Base-by-base conservation (phyloP, 2,113 vertebrate species). In the Muntiacus reevesi region DNA sequence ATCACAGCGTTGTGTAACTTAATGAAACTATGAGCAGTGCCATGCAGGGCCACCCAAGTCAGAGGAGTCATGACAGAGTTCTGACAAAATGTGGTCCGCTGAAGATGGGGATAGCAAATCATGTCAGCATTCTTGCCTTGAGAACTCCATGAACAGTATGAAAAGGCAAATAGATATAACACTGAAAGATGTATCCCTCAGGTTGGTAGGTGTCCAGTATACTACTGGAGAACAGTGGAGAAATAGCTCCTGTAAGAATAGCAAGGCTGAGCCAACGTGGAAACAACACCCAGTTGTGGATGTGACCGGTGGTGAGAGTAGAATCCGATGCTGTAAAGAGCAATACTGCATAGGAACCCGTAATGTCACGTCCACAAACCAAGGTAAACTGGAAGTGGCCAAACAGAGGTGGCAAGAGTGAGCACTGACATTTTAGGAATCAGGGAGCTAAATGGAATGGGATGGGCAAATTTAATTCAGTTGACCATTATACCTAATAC, bases 41-140 rank as follows among this genome's bases (percentile, higher is more conserved):
- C 1, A 0, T 25, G 21, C 6, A 43, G 36, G 11, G 5, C n/a
- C 1, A 0, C 11, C 36, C 71, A 74, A 62, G 28, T 43, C 21
- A 74, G 36, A 43, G n/a, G 71, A 25, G 36, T 43, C 36, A 74
- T 74, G 21, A 43, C 7, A 43, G 36, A 74, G 21, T 74, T 43
- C 21, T 43, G 36, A 43, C 10, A 74, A 40, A 74, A 43, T 25
- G 36, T 74, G 71, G 21, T 25, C 12, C 5, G 40, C 3, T 74
- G 36, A 43, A 43, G 21, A 40, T 74, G 21, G 36, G 21, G 21
- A 74, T 13, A 25, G 36, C 36, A 74, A 74, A 25, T 74, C 71
- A 40, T 6, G 13, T 74, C 19, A 74, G 11, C 36, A 25, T 25
- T 74, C 71, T 40, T 74, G 36, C 36, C 71, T 43, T 74, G 36